A percentile compares a stretch with the other conserved stretches of the same genome.
These are phyloP conservation scores for Zosterops lateralis DNA, from an alignment of 2,113 vertebrate species.

Conservation along the genomic window DNA sequence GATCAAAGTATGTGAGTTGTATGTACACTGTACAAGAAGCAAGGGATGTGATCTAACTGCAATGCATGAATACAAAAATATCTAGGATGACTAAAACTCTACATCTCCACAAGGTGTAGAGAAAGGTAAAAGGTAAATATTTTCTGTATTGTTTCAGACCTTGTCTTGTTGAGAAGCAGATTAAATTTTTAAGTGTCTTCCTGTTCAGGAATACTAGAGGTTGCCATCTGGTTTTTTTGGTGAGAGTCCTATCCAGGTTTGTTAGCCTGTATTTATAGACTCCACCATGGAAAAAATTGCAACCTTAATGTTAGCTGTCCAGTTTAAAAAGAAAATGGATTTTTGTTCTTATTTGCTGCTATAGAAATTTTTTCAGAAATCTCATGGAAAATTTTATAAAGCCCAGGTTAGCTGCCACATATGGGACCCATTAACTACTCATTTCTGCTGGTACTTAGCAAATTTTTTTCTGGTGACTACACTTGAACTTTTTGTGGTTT, in stretches of 20 bases:
- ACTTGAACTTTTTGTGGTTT: conserved; percentile 55
- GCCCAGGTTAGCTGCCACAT: conserved; percentile 66
- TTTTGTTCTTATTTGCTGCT: conserved; percentile 53
- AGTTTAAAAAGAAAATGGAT: conserved; percentile 46
- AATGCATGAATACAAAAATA: neutral
- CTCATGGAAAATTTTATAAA: conserved; percentile 69
- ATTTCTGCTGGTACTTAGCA: conserved; percentile 75
- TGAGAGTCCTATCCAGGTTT: neutral
- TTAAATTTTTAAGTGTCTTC: neutral
- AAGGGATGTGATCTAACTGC: neutral
- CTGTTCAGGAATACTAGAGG: neutral
- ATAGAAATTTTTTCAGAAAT: conserved; percentile 44
- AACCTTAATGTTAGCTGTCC: neutral
- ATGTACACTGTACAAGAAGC: neutral
- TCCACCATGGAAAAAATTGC: neutral
- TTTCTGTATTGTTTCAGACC: neutral
- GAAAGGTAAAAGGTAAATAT: neutral
- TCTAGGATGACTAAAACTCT: neutral
- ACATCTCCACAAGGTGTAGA: neutral
- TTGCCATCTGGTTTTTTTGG: neutral
- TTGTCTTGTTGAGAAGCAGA: neutral
- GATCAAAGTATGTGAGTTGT: neutral
- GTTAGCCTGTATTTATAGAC: conserved; percentile 12
- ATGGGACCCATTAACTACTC: conserved; percentile 71
- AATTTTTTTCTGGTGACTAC: conserved; percentile 77